phyloP scores from a whole-genome alignment of 2,113 vertebrate species.

The Forbesichthys agassizii region DNA sequence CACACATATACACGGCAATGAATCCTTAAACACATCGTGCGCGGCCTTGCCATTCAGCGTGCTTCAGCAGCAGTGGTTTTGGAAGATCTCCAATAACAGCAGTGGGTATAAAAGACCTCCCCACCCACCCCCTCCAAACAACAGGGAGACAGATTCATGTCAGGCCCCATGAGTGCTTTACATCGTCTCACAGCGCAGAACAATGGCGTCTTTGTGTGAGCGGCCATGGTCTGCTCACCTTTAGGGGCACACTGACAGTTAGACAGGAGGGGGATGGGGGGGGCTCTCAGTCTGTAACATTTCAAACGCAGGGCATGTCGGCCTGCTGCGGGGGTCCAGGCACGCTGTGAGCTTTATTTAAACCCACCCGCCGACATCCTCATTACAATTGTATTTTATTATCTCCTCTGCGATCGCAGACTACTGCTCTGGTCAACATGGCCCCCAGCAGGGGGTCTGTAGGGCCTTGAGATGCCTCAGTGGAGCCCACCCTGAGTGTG shows the following conservation, averaged over 20 bases:
- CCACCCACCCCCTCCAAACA: constrained; percentile 19
- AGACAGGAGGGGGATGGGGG: neutral
- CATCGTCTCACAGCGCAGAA: constrained; percentile 31
- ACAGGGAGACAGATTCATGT: constrained; percentile 63
- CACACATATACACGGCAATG: constrained; percentile 36
- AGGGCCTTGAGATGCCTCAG: neutral
- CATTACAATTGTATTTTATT: constrained; percentile 37
- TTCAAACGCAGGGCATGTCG: too few species aligned
- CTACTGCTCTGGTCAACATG: constrained; percentile 33
- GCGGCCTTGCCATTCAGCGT: constrained; percentile 31
- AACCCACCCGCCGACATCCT: constrained; percentile 1
- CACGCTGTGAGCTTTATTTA: neutral
- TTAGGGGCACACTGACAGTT: neutral
- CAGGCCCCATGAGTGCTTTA: constrained; percentile 54
- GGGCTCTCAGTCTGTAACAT: neutral
- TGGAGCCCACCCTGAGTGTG: neutral
- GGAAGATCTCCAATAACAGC: constrained; percentile 60
- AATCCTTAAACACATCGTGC: constrained; percentile 62
- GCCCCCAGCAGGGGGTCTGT: constrained; percentile 24
- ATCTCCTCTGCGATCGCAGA: constrained; percentile 35
- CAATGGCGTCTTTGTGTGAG: constrained; percentile 53
- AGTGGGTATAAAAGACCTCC: neutral
- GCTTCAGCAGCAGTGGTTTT: constrained; percentile 38
- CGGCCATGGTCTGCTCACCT: constrained; percentile 28
- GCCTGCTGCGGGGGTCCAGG: neutral